These are phyloP conservation scores for Caenorhabditis uteleia DNA, from an alignment of 2,888 invertebrate genomes.

Conservation along the genomic window DNA sequence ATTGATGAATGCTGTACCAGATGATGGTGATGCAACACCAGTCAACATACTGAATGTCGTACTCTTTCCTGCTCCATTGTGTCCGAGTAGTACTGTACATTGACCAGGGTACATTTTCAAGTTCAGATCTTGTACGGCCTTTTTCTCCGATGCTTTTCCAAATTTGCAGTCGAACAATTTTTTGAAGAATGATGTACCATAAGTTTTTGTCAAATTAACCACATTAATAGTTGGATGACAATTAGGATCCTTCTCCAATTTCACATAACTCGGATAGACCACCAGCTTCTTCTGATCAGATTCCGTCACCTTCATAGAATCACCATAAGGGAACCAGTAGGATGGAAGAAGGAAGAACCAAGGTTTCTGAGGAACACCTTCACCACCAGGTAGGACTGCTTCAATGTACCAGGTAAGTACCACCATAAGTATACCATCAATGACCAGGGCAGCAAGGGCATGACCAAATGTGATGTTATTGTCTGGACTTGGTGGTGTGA, in stretches of 20 bases:
- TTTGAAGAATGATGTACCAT: constrained; percentile 60
- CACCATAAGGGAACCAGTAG: constrained; percentile 60
- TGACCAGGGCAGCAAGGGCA: constrained; percentile 48
- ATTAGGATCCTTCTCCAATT: constrained; percentile 26
- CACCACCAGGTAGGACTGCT: constrained; percentile 81
- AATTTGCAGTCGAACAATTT: constrained; percentile 63
- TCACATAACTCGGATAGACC: constrained; percentile 13
- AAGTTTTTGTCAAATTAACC: constrained; percentile 54
- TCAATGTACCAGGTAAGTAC: constrained; percentile 84
- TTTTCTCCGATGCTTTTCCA: constrained; percentile 45
- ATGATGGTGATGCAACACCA: constrained; percentile 70
- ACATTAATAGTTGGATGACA: constrained; percentile 48
- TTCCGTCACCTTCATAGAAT: constrained; percentile 8
- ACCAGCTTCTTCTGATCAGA: constrained; percentile 13
- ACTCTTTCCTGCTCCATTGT: constrained; percentile 88
- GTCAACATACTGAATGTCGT: constrained; percentile 92
- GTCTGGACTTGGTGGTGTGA: constrained; percentile 49
- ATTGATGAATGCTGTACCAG: constrained; percentile 59
- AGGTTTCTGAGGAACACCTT: constrained; percentile 79
- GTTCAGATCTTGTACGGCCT: constrained; percentile 78
- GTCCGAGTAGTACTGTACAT: constrained; percentile 77
- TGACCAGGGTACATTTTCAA: constrained; percentile 81
- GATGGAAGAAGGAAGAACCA: constrained; percentile 77
- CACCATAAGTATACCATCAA: constrained; percentile 75
- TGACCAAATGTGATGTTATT: constrained; percentile 55